Base-by-base conservation (phyloP, 2,797 vertebrate genomes). In the Philypnodon macrostomus region DNA sequence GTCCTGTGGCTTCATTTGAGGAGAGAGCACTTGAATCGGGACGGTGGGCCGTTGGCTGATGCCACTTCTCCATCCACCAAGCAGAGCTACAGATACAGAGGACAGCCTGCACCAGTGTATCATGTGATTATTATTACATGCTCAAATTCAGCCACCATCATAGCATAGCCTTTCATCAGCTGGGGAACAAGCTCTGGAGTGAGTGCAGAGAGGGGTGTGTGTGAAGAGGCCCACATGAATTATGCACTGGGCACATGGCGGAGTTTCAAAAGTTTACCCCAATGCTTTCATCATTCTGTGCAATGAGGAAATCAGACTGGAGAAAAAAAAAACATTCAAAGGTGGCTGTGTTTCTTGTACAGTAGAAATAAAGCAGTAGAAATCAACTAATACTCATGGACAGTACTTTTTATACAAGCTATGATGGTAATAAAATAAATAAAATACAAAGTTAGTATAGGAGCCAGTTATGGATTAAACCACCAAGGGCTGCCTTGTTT, bases 101-200 rank as follows among this genome's bases (percentile, higher is more conserved):
- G n/a, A n/a, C n/a, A n/a, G n/a, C n/a, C 78, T 80, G 81, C 84
- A 83, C 55, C 73, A 63, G 56, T 40, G 63, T 75, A 73, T 74
- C 71, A 80, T 86, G 71, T 70, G 81, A 80, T 77, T 72, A 76
- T 83, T 70, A 74, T 84, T 81, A 75, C 63, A 74, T 73, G 75
- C 80, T 63, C 44, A 17, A 52, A 66, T 62, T 67, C 71, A 58
- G 23, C 52, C 56, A 65, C 36, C 67, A 37, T 70, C 53, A 74
- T 35, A 73, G 62, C 37, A 16, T 32, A 63, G 47, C 53, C 60
- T 84, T 83, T 75, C 59, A 72, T 77, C 68, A 79, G 62, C 62
- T 65, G 83, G 71, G 48, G 50, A 73, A 76, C 44, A 71, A 16
- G 53, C 53, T 29, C 59, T 79, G 64, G 59, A 58, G 57, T 53